Evolutionary conservation across 2,113 vertebrate genomes (phyloP).

Genomic region (Malaclemys terrapin): DNA sequence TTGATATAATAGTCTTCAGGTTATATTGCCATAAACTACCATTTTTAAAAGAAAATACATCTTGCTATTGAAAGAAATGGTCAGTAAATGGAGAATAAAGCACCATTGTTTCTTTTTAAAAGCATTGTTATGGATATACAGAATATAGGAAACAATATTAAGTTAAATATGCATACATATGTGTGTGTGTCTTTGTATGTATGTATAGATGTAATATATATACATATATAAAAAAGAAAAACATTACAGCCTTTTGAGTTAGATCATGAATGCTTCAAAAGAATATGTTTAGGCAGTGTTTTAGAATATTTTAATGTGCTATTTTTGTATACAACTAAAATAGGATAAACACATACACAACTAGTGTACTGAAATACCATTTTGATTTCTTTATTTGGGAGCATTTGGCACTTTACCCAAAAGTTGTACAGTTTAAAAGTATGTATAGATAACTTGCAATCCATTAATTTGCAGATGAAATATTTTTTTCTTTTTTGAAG

Average conservation of each 20-base stretch:
- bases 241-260: background rate
- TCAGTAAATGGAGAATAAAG: background rate
- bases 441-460: background rate
- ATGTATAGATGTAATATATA: background rate
- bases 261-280: background rate
- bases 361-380: background rate
- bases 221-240: background rate
- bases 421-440: background rate
- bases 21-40: background rate
- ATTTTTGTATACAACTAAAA: background rate
- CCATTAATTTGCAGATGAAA: background rate
- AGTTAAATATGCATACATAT: background rate
- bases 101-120: background rate
- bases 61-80: background rate
- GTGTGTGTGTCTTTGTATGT: background rate
- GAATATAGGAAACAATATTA: constrained; percentile 12
- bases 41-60: background rate
- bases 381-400: background rate
- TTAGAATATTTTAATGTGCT: background rate
- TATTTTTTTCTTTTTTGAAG: background rate
- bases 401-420: background rate
- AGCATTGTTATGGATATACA: background rate
- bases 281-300: background rate
- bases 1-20: constrained; percentile 37
- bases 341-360: background rate